These are phyloP conservation scores for Quadroppia sp. DNA, from an alignment of 2,888 invertebrate species.

Conservation along the genomic window DNA sequence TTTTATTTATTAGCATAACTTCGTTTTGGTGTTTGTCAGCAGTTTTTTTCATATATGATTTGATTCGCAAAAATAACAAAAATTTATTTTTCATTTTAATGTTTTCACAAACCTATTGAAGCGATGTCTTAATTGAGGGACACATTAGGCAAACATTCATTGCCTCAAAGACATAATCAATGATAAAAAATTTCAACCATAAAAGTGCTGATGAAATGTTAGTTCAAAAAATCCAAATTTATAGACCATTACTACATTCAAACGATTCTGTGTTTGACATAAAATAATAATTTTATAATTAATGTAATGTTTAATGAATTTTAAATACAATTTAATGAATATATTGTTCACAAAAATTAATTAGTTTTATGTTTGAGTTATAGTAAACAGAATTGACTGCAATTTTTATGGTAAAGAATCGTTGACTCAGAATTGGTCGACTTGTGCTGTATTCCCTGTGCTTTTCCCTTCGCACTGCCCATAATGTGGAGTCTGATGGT, in stretches of 20 bases:
- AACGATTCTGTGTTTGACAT: too few relatives aligned
- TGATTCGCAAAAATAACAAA: too few relatives aligned
- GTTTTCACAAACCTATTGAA: not conserved
- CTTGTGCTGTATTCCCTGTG: not conserved
- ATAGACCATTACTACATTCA: not conserved
- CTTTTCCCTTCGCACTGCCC: not conserved
- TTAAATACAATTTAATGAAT: too few relatives aligned
- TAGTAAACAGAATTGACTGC: not conserved
- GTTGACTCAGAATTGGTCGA: not conserved
- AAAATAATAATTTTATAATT: too few relatives aligned
- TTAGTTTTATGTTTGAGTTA: not conserved
- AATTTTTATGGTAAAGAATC: not conserved
- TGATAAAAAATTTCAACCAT: not conserved
- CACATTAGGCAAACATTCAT: constrained; percentile 5
- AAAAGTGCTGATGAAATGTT: not conserved
- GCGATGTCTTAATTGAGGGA: not conserved
- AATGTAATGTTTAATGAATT: too few relatives aligned
- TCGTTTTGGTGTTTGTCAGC: too few relatives aligned
- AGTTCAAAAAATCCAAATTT: not conserved
- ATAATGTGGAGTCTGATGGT: not conserved
- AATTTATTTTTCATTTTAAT: too few relatives aligned
- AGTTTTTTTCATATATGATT: too few relatives aligned
- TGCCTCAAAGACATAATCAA: constrained; percentile 11
- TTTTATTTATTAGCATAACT: too few relatives aligned
- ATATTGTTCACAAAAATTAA: not conserved